Base-by-base conservation (phyloP, 1,140 invertebrate genomes). In the Aphelenchoides avenae region DNA sequence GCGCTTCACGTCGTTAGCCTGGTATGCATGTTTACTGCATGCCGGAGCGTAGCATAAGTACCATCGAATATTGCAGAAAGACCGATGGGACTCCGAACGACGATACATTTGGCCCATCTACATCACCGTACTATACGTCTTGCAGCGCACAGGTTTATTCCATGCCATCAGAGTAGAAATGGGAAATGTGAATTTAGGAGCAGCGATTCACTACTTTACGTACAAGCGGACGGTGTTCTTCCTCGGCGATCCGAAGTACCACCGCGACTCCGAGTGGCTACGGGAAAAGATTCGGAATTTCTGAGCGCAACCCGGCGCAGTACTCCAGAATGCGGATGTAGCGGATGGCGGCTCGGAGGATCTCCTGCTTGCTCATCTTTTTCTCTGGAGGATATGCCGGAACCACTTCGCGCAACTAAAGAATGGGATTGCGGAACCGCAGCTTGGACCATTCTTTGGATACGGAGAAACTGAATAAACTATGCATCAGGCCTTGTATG, bases 181-280 rank as follows among this genome's bases (percentile, higher is more conserved):
- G 49, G 60, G 9, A 15, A 3, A 15, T 27, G 26, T 15, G 20
- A 57, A 63, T 63, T 51, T 68, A 81, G 81, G 59, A 57, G 74
- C 80, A 50, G 76, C 82, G 20, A 68, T 81, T 5, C 80, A 82
- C 60, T 82, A 82, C 61, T 82, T 80, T 55, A 78, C 79, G 53
- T 82, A 81, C 69, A 82, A 82, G 65, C 73, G 81, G 57, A 79
- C 81, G 37, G 76, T 79, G 41, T 63, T 82, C 34, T 72, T 79
- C 62, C 61, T 82, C 13, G 78, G 77, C 57, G 80, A 82, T 68
- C 79, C 80, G 26, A 68, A 77, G 39, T 82, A 79, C 57, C 81
- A 82, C 61, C 76, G 80, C 43, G 79, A 79, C 30, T 74, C 78
- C 22, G 68, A 67, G 30, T 82, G 81, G 81, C 76, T 82, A 13